A percentile compares a stretch with the other conserved stretches of the same genome.
Evolutionary conservation across 1,140 invertebrate species (phyloP).

Genomic region (Linepithema humile): DNA sequence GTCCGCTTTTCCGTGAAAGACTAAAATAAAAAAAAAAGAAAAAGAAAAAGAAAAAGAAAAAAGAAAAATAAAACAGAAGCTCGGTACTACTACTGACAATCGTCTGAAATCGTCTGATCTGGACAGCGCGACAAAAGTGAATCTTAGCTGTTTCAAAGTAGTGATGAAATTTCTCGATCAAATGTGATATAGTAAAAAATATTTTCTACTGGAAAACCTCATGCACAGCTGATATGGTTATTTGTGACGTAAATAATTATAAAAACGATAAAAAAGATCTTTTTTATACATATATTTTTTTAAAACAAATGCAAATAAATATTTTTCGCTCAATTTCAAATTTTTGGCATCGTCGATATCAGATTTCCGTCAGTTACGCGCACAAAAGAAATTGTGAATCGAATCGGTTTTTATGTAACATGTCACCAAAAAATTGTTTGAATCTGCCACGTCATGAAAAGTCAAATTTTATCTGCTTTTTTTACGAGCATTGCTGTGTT

Average conservation of each 20-base stretch:
- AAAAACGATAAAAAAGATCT: not conserved
- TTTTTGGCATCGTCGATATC: constrained; percentile 6
- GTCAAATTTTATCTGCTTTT: constrained; percentile 24
- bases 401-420: constrained; percentile 13
- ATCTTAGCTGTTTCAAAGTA: constrained; percentile 9
- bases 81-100: constrained; percentile 18
- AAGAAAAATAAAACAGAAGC: not conserved
- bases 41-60: not conserved
- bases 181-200: not conserved
- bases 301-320: not conserved
- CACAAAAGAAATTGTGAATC: not conserved
- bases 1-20: not conserved
- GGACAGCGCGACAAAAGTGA: constrained; percentile 16
- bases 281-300: not conserved
- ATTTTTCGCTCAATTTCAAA: constrained; percentile 8
- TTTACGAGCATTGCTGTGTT: too few species aligned
- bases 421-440: constrained; percentile 21
- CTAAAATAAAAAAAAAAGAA: constrained; percentile 10
- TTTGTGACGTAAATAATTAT: not conserved
- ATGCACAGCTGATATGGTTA: not conserved
- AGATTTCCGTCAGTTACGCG: not conserved
- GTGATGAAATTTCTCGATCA: constrained; percentile 17
- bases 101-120: not conserved
- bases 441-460: constrained; percentile 24
- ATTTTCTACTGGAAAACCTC: not conserved